Conservation (phyloP, 2,797 vertebrate species). For the Danio tinwini region DNA sequence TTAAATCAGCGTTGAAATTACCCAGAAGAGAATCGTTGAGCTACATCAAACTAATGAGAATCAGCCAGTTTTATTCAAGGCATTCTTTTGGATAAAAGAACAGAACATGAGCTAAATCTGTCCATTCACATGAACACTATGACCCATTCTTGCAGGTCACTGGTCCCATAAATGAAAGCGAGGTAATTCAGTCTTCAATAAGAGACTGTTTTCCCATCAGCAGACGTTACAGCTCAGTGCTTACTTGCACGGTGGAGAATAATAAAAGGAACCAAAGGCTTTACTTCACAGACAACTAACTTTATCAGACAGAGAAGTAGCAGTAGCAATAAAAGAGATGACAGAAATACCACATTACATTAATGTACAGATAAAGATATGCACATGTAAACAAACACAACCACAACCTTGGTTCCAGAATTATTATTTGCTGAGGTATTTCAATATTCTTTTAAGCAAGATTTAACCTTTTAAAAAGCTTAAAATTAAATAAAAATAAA, state of each 20-base stretch:
- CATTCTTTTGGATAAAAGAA: slow-evolving; percentile 8
- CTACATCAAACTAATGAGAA: slow-evolving; percentile 36
- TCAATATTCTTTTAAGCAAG: too few relatives aligned
- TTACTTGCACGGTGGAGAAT: slow-evolving; percentile 8
- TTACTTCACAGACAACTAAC: slow-evolving; percentile 9
- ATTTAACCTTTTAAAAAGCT: too few relatives aligned
- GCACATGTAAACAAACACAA: background rate
- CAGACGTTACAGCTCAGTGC: slow-evolving; percentile 18
- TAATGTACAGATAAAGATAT: background rate
- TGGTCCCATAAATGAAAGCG: slow-evolving; percentile 36
- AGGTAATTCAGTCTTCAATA: slow-evolving; percentile 29
- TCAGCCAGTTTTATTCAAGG: slow-evolving; percentile 22
- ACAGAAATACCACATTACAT: slow-evolving; percentile 5
- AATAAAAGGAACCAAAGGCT: slow-evolving; percentile 9
- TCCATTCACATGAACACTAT: slow-evolving; percentile 28
- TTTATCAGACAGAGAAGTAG: background rate
- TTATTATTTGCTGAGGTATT: background rate
- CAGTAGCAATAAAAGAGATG: slow-evolving; percentile 6
- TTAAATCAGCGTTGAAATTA: slow-evolving; percentile 2
- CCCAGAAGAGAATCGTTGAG: slow-evolving; percentile 17
- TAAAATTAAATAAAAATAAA: too few relatives aligned
- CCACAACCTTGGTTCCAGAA: background rate
- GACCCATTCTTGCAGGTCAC: slow-evolving; percentile 25
- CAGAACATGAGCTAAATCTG: slow-evolving; percentile 30
- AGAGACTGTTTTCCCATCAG: slow-evolving; percentile 16